Base-by-base conservation (phyloP, 2,113 vertebrate genomes). In the Corydoras sp. region DNA sequence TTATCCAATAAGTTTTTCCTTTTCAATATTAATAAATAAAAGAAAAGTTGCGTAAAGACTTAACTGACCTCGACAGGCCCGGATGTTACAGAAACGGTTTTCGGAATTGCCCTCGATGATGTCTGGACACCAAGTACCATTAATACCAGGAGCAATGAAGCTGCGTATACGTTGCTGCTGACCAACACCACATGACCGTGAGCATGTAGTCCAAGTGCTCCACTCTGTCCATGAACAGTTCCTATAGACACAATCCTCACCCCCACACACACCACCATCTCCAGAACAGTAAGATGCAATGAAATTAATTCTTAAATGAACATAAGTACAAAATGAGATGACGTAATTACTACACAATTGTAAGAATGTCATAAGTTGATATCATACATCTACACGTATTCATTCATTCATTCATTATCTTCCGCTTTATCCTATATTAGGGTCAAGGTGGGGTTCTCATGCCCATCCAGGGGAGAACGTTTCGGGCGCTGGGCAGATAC, bases 211-310 rank as follows among this genome's bases (percentile, higher is more conserved):
- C 94, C 93, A 97, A 0, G 72, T 80, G 0, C 82, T 89, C 94
- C 93, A 96, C 5, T 82, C 62, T 0, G 84, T 93, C 94, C 95
- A 97, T 0, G 88, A 86, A 53, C 94, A 97, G 87, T 95, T 93
- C 65, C 81, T 82, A 0, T 31, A 51, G 0, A 18, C 65, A 7
- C 94, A 96, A 18, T 73, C 84, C 0, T 82, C 68, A 0, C 83
- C 84, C 0, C 63, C 32, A 70, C 93, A 96, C 1, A 60, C 59
- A 0, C 72, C 83, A 15, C 53, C 77, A 18, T 77, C 88, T 85
- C 51, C 15, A 71, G 64, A 2, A 62, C 10, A 71, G 58, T 15
- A 24, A 68, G 53, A 12, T 50, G 11, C 54, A 13, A 48, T 74
- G 1, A 74, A 15, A 13, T 56, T 5, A 10, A 9, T 50, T 6